A percentile compares a stretch with the other conserved stretches of the same genome.
These are phyloP conservation scores for Melanotaenia boesemani DNA, from an alignment of 2,797 vertebrate species.

Conservation along the genomic window DNA sequence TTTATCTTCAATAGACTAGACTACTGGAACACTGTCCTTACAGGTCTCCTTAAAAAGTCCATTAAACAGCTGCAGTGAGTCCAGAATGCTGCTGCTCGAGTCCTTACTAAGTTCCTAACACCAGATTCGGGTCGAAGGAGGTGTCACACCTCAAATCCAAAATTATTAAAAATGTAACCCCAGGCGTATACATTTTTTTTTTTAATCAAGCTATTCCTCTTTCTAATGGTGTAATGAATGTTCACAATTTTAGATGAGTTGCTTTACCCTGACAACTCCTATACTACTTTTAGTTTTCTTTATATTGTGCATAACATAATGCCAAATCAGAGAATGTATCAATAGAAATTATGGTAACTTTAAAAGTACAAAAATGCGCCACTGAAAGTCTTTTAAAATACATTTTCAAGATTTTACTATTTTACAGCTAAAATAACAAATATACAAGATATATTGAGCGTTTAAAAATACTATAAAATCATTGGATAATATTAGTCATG, in stretches of 20 bases:
- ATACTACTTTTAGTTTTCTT: background rate
- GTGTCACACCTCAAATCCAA: slow-evolving; percentile 3
- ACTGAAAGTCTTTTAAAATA: background rate
- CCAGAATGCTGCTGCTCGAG: too few species aligned
- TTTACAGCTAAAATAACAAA: background rate
- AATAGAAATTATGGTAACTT: background rate
- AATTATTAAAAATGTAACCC: background rate
- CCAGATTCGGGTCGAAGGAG: background rate
- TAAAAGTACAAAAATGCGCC: background rate
- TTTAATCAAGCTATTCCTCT: background rate
- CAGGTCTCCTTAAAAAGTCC: too few species aligned
- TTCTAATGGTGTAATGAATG: too few species aligned
- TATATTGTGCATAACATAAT: background rate
- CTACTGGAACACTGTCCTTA: too few species aligned
- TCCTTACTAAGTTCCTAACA: background rate
- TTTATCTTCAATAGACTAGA: too few species aligned
- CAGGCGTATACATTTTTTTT: background rate
- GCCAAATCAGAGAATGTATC: background rate
- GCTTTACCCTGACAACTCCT: background rate
- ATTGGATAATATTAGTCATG: slow-evolving; percentile 54
- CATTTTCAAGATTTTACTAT: background rate
- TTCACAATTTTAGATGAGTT: too few species aligned
- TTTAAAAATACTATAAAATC: background rate
- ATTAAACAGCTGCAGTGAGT: too few species aligned
- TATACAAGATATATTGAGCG: background rate